Evolutionary conservation across 2,113 vertebrate species (phyloP).

Genomic region (Pogonocichla stellata): DNA sequence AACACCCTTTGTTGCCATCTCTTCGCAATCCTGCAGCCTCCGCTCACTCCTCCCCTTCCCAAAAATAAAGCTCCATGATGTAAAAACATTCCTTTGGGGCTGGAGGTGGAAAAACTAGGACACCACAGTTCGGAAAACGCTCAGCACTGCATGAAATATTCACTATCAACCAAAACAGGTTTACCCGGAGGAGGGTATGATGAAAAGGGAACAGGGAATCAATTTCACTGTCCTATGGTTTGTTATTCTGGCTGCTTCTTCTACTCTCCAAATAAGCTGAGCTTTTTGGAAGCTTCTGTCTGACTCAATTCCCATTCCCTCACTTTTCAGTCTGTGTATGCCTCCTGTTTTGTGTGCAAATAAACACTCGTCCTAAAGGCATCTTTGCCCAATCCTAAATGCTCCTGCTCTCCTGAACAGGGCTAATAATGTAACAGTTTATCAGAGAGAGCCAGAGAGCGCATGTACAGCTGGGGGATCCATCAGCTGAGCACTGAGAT

Average conservation of each 20-base stretch:
- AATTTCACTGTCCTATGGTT: conserved; percentile 55
- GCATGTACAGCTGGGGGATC: neutral
- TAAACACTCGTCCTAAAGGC: neutral
- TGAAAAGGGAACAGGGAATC: conserved; percentile 21
- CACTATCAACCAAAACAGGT: conserved; percentile 66
- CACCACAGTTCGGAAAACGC: conserved; percentile 52
- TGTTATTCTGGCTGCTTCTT: conserved; percentile 23
- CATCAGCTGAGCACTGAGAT: neutral
- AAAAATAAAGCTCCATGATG: conserved; percentile 66
- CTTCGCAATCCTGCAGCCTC: conserved; percentile 28
- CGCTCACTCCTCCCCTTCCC: conserved; percentile 45
- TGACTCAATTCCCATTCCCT: conserved; percentile 36
- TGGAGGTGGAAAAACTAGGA: conserved; percentile 71
- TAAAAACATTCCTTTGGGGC: conserved; percentile 72
- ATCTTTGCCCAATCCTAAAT: conserved; percentile 9
- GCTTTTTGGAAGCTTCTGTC: conserved; percentile 34
- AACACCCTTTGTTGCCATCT: neutral
- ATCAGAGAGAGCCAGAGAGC: neutral
- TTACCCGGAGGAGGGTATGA: conserved; percentile 63
- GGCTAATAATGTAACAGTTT: neutral
- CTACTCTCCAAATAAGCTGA: conserved; percentile 33
- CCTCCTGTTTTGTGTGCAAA: neutral
- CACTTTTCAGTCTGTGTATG: neutral
- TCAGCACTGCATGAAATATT: conserved; percentile 72
- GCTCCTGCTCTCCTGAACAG: neutral